phyloP scores from a whole-genome alignment of 2,888 invertebrate species.

The Sinopyrophorus schimmeli region DNA sequence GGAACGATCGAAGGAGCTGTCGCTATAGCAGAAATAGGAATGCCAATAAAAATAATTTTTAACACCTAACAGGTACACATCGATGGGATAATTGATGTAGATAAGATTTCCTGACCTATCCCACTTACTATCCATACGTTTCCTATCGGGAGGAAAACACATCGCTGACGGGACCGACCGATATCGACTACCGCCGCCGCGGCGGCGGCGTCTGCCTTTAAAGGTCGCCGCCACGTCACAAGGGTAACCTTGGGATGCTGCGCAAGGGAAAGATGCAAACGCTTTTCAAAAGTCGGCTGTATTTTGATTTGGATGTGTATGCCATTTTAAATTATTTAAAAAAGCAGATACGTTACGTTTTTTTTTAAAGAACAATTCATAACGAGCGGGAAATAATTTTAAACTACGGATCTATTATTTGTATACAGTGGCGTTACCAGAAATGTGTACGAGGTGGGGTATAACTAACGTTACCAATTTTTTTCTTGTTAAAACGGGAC shows the following conservation, averaged over 20 bases:
- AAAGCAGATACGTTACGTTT: no score
- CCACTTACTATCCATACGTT: conserved; percentile 13
- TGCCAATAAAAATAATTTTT: no score
- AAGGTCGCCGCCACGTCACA: conserved; percentile 23
- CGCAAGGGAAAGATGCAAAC: not conserved
- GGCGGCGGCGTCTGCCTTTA: conserved; percentile 14
- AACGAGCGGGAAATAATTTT: no score
- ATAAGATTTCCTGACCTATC: conserved; percentile 23
- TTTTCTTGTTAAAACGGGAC: no score
- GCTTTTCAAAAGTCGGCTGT: conserved; percentile 10
- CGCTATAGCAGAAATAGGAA: no score
- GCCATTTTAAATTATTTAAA: no score
- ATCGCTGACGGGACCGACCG: conserved; percentile 10
- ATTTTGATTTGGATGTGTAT: no score
- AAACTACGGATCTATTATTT: no score
- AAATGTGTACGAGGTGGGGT: no score
- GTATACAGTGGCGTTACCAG: no score
- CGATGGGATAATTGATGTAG: not conserved
- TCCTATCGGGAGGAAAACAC: conserved; percentile 10
- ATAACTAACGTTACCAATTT: no score
- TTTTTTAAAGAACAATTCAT: no score
- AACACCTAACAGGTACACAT: not conserved
- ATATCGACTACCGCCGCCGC: conserved; percentile 24
- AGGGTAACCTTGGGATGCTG: conserved; percentile 27
- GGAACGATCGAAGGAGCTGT: not conserved